Evolutionary conservation across 2,797 vertebrate species (phyloP).

Genomic region (Crenichthys baileyi): DNA sequence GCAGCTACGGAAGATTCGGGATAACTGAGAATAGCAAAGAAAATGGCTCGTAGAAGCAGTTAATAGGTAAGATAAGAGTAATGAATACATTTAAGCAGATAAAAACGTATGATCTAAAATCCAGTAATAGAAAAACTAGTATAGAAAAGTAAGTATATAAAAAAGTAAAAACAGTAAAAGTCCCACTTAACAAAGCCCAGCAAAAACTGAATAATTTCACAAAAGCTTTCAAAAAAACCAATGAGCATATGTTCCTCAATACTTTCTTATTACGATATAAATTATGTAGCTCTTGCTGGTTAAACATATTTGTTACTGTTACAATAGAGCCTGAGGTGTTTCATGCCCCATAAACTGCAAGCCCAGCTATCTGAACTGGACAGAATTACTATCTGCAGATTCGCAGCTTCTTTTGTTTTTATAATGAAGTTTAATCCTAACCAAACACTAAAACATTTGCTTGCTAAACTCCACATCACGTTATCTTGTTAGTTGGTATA

Average conservation of each 20-base stretch:
- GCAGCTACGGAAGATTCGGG: neutral
- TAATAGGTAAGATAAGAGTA: neutral
- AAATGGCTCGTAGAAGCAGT: neutral
- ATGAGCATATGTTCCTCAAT: neutral
- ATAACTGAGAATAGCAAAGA: neutral
- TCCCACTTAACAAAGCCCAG: neutral
- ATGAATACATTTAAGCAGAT: neutral
- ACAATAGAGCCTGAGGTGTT: slow-evolving; percentile 5
- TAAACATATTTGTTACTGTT: slow-evolving; percentile 1
- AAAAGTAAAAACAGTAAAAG: neutral
- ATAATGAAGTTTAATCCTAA: neutral
- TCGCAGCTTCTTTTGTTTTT: neutral
- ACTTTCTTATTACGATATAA: neutral
- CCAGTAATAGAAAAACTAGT: neutral
- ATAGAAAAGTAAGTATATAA: neutral
- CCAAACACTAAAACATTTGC: neutral
- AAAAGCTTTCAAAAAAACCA: neutral
- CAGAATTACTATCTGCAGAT: slow-evolving; percentile 3
- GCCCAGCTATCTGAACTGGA: neutral
- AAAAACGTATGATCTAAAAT: neutral
- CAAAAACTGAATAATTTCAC: neutral
- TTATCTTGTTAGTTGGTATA: neutral
- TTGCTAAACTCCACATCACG: neutral
- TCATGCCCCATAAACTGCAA: neutral
- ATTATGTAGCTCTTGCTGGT: neutral